Conservation (phyloP, 92 coral and sea anemone species). For the Ricordea florida region DNA sequence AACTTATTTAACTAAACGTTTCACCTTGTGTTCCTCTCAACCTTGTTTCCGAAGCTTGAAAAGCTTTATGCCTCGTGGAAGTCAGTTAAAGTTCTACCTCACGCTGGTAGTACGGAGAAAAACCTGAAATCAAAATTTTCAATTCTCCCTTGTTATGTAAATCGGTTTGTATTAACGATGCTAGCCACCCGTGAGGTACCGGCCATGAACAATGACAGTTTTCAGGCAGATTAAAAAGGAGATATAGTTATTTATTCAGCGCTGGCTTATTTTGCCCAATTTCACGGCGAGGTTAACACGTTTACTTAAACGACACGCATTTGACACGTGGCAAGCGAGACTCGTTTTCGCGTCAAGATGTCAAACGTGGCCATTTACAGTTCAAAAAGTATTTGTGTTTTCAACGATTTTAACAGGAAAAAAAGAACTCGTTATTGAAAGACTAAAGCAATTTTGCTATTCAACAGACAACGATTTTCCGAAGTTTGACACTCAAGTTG, state of each 20-base stretch:
- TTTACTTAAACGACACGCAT: neutral
- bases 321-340: constrained; percentile 28
- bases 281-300: constrained; percentile 47
- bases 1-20: too few species aligned
- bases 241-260: constrained; percentile 48
- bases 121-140: constrained; percentile 35
- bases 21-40: too few species aligned
- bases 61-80: too few species aligned
- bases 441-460: neutral
- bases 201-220: constrained; percentile 23
- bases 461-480: too few species aligned
- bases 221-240: constrained; percentile 44
- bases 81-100: constrained; percentile 16
- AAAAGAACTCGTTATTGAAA: neutral
- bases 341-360: constrained; percentile 20
- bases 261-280: constrained; percentile 33
- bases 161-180: constrained; percentile 19
- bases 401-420: neutral
- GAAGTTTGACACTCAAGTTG: too few species aligned
- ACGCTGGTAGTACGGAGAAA: neutral
- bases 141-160: constrained; percentile 43
- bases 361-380: constrained; percentile 32
- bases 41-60: too few species aligned
- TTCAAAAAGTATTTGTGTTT: neutral
- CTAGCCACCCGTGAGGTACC: constrained; percentile 47